A percentile compares a stretch with the other conserved stretches of the same genome.
phyloP scores from a whole-genome alignment of 2,888 invertebrate species.

The Ophion ellenae region DNA sequence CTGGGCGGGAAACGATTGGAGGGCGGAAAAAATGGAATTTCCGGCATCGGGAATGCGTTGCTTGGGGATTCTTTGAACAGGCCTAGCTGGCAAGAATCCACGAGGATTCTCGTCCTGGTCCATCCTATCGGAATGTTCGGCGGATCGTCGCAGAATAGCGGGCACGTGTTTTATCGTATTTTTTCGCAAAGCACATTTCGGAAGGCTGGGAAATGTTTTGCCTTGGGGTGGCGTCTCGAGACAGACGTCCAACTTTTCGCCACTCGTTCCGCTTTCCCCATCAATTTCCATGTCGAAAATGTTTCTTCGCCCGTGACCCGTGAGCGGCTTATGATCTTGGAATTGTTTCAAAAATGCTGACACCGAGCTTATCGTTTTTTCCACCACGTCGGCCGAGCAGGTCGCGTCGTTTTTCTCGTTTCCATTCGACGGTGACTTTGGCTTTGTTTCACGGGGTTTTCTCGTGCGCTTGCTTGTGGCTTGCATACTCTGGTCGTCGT shows the following conservation, averaged over 20 bases:
- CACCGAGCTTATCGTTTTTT: constrained; percentile 37
- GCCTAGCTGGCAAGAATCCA: neutral
- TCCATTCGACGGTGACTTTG: neutral
- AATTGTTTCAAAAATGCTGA: constrained; percentile 45
- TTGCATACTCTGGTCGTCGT: neutral
- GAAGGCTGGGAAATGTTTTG: constrained; percentile 11
- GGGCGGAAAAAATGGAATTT: constrained; percentile 2
- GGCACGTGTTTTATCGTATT: constrained; percentile 59
- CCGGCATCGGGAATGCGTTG: neutral
- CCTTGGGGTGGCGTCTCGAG: constrained; percentile 9
- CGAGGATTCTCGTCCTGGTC: constrained; percentile 6
- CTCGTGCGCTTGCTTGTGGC: neutral
- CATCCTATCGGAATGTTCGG: constrained; percentile 24
- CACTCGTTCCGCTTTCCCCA: neutral
- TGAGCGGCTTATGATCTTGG: neutral
- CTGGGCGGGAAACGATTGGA: neutral
- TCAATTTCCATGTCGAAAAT: constrained; percentile 29
- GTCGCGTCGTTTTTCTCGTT: neutral
- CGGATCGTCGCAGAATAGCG: constrained; percentile 54
- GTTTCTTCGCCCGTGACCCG: neutral
- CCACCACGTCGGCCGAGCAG: constrained; percentile 8
- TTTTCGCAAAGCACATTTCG: constrained; percentile 13
- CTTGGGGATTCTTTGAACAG: neutral
- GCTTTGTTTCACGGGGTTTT: neutral
- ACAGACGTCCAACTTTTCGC: constrained; percentile 8